Conservation (phyloP, 2,888 invertebrate species). For the Atethmia centrago region DNA sequence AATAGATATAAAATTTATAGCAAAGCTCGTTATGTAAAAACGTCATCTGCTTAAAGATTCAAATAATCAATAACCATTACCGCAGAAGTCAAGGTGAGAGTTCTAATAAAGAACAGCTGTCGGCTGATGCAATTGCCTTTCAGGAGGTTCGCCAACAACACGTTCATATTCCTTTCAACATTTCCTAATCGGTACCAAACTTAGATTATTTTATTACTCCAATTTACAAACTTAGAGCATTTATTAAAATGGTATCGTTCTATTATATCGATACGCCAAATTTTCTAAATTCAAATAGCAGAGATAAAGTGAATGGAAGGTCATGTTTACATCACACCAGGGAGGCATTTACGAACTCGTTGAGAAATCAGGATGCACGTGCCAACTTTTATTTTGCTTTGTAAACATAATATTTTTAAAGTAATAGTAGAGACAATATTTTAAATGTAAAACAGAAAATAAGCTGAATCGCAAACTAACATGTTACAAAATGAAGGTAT, state of each 20-base stretch:
- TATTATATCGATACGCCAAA: conserved; percentile 35
- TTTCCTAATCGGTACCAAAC: conserved; percentile 36
- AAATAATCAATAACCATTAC: conserved; percentile 37
- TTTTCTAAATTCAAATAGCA: conserved; percentile 42
- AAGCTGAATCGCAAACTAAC: conserved; percentile 25
- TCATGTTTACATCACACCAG: conserved; percentile 44
- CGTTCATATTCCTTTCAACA: conserved; percentile 18
- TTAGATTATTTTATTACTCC: conserved; percentile 45
- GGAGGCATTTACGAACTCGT: conserved; percentile 34
- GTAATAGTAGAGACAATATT: conserved; percentile 31
- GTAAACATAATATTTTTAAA: conserved; percentile 32
- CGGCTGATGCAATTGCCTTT: conserved; percentile 43
- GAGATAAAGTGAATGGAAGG: conserved; percentile 53
- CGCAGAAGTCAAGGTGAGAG: conserved; percentile 38
- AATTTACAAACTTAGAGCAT: conserved; percentile 17
- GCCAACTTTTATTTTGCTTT: conserved; percentile 46
- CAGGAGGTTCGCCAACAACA: conserved; percentile 22
- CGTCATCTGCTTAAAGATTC: conserved; percentile 30
- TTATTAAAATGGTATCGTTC: conserved; percentile 26
- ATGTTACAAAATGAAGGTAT: conserved; percentile 41
- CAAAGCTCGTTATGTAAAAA: conserved; percentile 1
- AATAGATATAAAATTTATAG: not conserved
- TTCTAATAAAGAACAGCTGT: conserved; percentile 30
- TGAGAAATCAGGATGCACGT: conserved; percentile 52
- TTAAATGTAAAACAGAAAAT: conserved; percentile 32